A percentile compares a stretch with the other conserved stretches of the same genome.
These are phyloP conservation scores for Trissolcus basalis DNA, from an alignment of 1,140 invertebrate species.

Conservation along the genomic window DNA sequence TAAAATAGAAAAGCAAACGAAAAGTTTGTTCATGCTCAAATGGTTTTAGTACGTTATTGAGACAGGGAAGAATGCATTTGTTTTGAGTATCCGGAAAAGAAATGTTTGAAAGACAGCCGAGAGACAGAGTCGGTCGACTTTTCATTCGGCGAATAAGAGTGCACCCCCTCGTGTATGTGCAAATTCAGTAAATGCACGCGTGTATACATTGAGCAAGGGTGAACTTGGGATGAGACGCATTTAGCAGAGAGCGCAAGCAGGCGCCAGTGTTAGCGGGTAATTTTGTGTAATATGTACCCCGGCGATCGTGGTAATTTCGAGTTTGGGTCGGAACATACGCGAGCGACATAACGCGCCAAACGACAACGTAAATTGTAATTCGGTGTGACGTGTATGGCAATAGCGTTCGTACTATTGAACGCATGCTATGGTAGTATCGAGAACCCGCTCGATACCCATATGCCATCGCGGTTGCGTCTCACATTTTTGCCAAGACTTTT, in stretches of 20 bases:
- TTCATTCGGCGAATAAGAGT: too few relatives aligned
- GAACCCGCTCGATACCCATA: conserved; percentile 37
- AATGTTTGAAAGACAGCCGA: too few relatives aligned
- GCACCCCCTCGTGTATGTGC: too few relatives aligned
- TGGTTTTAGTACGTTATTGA: too few relatives aligned
- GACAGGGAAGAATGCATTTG: too few relatives aligned
- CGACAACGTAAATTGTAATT: conserved; percentile 62
- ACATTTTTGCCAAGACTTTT: conserved; percentile 11
- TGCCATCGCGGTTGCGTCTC: conserved; percentile 1
- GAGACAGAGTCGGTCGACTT: too few relatives aligned
- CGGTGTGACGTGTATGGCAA: conserved; percentile 49
- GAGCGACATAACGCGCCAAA: conserved; percentile 57
- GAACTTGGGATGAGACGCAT: not conserved
- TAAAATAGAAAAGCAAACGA: too few relatives aligned
- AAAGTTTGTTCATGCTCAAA: too few relatives aligned
- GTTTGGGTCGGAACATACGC: conserved; percentile 31
- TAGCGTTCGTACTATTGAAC: conserved; percentile 48
- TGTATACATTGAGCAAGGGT: too few relatives aligned
- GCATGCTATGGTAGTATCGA: conserved; percentile 42
- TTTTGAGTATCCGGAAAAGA: too few relatives aligned
- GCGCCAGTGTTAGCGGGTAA: conserved; percentile 36
- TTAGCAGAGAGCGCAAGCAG: conserved; percentile 9
- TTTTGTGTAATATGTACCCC: conserved; percentile 58
- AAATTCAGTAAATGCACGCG: too few relatives aligned
- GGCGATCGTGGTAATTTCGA: conserved; percentile 51